Evolutionary conservation across 2,113 vertebrate species (phyloP).

Genomic region (Megalops atlanticus): DNA sequence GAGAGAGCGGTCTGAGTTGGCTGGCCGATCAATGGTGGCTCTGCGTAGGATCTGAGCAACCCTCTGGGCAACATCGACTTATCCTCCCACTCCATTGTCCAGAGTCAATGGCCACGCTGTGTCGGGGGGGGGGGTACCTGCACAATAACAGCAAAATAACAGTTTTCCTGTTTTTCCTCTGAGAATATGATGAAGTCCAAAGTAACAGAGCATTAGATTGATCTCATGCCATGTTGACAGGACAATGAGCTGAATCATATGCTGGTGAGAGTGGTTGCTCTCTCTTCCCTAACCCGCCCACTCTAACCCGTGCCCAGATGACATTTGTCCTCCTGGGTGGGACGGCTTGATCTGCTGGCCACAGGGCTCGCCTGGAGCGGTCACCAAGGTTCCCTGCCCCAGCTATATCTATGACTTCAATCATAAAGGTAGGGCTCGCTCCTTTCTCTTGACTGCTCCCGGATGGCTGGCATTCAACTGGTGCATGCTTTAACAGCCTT

Average conservation of each 20-base stretch:
- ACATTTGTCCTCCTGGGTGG: constrained; percentile 80
- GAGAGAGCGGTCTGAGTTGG: too few relatives aligned
- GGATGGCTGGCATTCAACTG: too few relatives aligned
- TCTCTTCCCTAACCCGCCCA: neutral
- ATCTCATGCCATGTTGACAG: neutral
- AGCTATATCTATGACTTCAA: constrained; percentile 88
- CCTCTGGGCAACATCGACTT: too few relatives aligned
- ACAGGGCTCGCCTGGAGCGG: constrained; percentile 72
- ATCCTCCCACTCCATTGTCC: too few relatives aligned
- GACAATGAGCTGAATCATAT: neutral
- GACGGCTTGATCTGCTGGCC: constrained; percentile 89
- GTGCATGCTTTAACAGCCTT: too few relatives aligned
- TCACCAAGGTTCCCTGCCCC: constrained; percentile 77
- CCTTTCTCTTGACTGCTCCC: neutral
- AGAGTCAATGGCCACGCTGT: too few relatives aligned
- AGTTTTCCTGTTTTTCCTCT: neutral
- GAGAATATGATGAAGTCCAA: neutral
- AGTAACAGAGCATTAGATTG: neutral
- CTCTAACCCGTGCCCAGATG: constrained; percentile 60
- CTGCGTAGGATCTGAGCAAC: too few relatives aligned
- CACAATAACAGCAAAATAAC: too few relatives aligned
- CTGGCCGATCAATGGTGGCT: too few relatives aligned
- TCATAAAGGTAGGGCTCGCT: constrained; percentile 76
- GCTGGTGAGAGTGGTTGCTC: neutral
- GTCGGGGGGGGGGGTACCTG: too few relatives aligned